phyloP scores from a whole-genome alignment of 2,113 vertebrate genomes.

The Dromiciops gliroides region DNA sequence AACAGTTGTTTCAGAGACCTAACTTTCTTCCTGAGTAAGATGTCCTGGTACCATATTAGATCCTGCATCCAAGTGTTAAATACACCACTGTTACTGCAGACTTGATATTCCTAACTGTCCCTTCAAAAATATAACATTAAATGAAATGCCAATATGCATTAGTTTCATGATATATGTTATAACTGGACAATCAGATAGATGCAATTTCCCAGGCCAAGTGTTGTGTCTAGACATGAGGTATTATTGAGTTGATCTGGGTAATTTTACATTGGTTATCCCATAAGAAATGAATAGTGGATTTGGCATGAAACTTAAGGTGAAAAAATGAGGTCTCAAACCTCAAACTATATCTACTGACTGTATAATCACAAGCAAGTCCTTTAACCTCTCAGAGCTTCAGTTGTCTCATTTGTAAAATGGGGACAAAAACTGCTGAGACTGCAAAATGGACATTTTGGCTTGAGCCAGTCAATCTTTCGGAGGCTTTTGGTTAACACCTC shows the following conservation, averaged over 20 bases:
- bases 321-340: background rate
- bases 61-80: background rate
- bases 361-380: background rate
- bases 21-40: background rate
- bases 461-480: background rate
- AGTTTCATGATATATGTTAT: background rate
- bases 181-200: background rate
- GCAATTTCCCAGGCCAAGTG: background rate
- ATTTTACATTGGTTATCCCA: background rate
- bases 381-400: background rate
- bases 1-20: slow-evolving; percentile 49
- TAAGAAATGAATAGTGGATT: background rate
- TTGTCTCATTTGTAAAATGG: background rate
- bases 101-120: background rate
- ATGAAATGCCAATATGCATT: background rate
- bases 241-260: background rate
- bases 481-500: background rate
- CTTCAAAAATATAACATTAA: background rate
- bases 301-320: background rate
- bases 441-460: background rate
- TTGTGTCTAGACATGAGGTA: background rate
- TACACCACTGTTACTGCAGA: background rate
- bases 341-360: background rate
- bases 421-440: background rate
- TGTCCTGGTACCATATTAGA: background rate